Conservation (phyloP, 2,888 invertebrate genomes). For the Mythimna pallens region DNA sequence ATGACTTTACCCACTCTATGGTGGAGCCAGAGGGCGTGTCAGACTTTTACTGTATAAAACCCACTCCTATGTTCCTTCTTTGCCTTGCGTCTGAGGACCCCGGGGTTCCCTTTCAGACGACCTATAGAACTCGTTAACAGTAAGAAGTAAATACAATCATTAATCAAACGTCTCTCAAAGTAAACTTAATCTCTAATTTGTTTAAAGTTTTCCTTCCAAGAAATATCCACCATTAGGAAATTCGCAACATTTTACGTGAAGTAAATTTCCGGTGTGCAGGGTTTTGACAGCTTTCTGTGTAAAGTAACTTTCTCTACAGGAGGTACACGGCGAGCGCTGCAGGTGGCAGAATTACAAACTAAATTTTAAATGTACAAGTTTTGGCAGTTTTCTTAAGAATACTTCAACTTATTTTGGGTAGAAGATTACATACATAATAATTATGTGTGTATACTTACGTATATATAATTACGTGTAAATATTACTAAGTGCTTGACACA, state of each 20-base stretch:
- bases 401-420: background rate
- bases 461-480: too few species aligned
- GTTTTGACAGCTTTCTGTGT: background rate
- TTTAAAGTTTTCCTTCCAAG: background rate
- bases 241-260: background rate
- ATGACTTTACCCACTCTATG: too few species aligned
- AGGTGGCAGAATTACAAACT: background rate
- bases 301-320: background rate
- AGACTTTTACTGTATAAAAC: too few species aligned
- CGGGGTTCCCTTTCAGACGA: background rate
- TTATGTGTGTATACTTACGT: too few species aligned
- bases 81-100: too few species aligned
- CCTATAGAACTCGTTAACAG: background rate
- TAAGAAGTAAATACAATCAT: slow-evolving; percentile 1
- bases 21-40: too few species aligned
- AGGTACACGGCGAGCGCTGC: background rate
- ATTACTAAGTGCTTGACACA: too few species aligned
- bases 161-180: slow-evolving; percentile 15
- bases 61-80: too few species aligned
- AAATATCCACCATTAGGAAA: background rate
- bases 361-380: background rate
- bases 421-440: too few species aligned
- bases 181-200: slow-evolving; percentile 10
- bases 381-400: background rate
- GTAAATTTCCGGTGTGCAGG: slow-evolving; percentile 1